Evolutionary conservation across 2,113 vertebrate genomes (phyloP).

Genomic region (Tiliqua scincoides): DNA sequence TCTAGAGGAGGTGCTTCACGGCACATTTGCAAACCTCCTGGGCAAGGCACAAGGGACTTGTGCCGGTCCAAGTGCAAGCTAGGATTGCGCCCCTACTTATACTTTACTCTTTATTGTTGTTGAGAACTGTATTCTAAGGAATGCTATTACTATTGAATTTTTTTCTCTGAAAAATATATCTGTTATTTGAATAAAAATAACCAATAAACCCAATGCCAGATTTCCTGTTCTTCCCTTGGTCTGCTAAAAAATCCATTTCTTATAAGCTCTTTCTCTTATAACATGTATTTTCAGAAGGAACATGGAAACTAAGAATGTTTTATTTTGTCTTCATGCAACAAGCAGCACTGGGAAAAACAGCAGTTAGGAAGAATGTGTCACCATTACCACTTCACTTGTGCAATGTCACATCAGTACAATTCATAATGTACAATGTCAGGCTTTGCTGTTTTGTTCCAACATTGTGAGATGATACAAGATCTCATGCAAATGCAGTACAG

Average conservation of each 20-base stretch:
- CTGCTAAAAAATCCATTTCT: constrained; percentile 27
- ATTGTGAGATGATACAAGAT: neutral
- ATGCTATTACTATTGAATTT: constrained; percentile 35
- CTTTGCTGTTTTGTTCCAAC: neutral
- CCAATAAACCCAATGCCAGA: fast-evolving
- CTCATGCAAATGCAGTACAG: neutral
- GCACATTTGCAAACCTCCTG: too few species aligned
- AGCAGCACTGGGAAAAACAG: neutral
- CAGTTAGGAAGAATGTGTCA: neutral
- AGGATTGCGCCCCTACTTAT: too few species aligned
- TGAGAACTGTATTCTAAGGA: constrained; percentile 18
- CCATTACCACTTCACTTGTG: neutral
- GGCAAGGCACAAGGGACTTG: too few species aligned
- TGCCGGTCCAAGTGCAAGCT: too few species aligned
- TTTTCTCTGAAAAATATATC: constrained; percentile 20
- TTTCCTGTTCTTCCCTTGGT: neutral
- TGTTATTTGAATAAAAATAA: neutral
- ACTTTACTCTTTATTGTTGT: neutral
- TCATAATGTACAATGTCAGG: neutral
- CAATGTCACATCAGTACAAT: neutral
- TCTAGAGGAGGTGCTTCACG: too few species aligned
- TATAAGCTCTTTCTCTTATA: neutral
- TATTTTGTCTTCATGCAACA: constrained; percentile 23
- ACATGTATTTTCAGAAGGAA: constrained; percentile 22
- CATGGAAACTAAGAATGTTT: constrained; percentile 27